Evolutionary conservation across 2,113 vertebrate genomes (phyloP), one percentile per base, ranked within the genome.

Genomic region (Hoplias malabaricus): DNA sequence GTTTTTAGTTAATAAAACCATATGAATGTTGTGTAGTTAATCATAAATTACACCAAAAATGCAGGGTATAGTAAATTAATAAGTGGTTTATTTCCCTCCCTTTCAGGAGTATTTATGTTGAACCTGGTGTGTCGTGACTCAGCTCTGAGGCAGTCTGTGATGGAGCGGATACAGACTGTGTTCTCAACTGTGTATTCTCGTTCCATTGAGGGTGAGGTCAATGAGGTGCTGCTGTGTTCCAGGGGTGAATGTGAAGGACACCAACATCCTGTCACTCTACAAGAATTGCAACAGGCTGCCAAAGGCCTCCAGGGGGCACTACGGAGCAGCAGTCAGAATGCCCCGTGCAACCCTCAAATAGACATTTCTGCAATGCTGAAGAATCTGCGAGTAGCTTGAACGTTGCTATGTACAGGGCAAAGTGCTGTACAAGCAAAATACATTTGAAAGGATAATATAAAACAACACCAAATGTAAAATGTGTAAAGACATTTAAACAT

Each of bases 101-200:
- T 63, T 31, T 1, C 21, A 99, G 98, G 98, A 33, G 63, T 98
- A 53, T 99, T 99, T 21, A 91, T 98, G 80, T 90, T 99, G 75
- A 99, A 99, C 77, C 90, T 99, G 5, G 98, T 97, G 75, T 98
- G 98, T 80, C 95, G 98, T 0, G 94, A 99, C 8, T 1, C 88
- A 0, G 73, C 0, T 62, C 83, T 98, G 74, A 96, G 93, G 88
- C 90, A 91, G 3, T 88, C 88, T 0, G 94, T 97, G 80, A 77
- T 96, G 81, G 90, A 89, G n/a, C 80, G 88, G 3, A 88, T 98
- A 68, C 91, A 86, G 38, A 83, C 81, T 0, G 82, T 92, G 31
- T 99, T 99, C 78, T 93, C 96, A 0, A 87, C 90, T 27, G 92
- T 99, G 54, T 93, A 96, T 0, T 77, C 86, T 0, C 87, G 93